Evolutionary conservation across 1,140 invertebrate species (phyloP).

Genomic region (Armadillidium nasatum): DNA sequence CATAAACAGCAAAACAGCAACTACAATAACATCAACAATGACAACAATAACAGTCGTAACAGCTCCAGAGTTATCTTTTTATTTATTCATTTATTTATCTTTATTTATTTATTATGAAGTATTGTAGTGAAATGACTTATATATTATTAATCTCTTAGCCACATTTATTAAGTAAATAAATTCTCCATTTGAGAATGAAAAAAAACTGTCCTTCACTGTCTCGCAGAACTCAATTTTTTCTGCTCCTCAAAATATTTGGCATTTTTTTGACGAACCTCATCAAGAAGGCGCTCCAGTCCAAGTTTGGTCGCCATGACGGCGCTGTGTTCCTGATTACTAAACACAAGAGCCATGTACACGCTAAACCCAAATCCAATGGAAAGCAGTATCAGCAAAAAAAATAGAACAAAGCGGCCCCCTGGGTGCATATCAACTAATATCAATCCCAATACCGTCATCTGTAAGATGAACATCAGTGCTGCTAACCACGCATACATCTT

Average conservation of each 20-base stretch:
- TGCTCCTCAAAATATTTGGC: conserved; percentile 20
- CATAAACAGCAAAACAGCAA: too few relatives aligned
- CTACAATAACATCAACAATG: too few relatives aligned
- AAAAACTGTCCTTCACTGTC: not conserved
- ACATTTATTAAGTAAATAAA: too few relatives aligned
- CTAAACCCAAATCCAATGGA: conserved; percentile 13
- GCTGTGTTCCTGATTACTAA: conserved; percentile 20
- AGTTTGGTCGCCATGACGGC: conserved; percentile 21
- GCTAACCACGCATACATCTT: conserved; percentile 19
- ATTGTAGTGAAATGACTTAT: too few relatives aligned
- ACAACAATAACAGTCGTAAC: too few relatives aligned
- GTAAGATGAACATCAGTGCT: not conserved
- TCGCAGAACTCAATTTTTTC: not conserved
- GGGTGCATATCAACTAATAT: not conserved
- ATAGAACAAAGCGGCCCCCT: not conserved
- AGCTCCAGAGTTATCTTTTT: too few relatives aligned
- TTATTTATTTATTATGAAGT: too few relatives aligned
- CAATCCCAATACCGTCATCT: conserved; percentile 20
- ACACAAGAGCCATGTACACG: conserved; percentile 22
- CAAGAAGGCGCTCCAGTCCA: conserved; percentile 21
- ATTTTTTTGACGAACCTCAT: conserved; percentile 26
- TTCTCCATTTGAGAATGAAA: not conserved
- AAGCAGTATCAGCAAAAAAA: conserved; percentile 20
- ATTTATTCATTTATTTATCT: too few relatives aligned
- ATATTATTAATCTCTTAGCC: too few relatives aligned